Evolutionary conservation across 2,113 vertebrate genomes (phyloP), one percentile per base, ranked within the genome.

Genomic region (Scartelaos histophorus): DNA sequence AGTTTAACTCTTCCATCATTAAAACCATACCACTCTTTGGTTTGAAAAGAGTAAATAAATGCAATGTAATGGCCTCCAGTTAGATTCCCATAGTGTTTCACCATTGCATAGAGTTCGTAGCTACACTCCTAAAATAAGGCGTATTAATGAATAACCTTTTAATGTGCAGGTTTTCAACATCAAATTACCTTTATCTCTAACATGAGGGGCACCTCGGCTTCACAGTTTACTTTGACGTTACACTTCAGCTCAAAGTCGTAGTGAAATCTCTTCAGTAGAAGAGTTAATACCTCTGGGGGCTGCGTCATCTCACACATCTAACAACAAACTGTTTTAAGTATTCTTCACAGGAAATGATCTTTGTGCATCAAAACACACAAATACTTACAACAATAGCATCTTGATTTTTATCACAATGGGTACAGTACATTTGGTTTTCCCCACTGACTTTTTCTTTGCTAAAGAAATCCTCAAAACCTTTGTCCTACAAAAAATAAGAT

Each of bases 41-140:
- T 64, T 38, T 38, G 34, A 64, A 34, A 35, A n/a, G 61, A 64
- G 34, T 19, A n/a, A 34, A 64, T 64, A n/a, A 3, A 1, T 38
- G 61, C 61, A 38, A 38, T 11, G 29, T 64, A 64, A 64, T 64
- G 61, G 61, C 61, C 61, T 64, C 34, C 61, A 38, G 61, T n/a
- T n/a, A 64, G 61, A 35, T 19, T 64, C 34, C 61, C 61, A 38
- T 35, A 43, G 29, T 64, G 61, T 35, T 64, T 64, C 2, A 64
- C 34, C 34, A 64, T 64, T 38, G 61, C 61, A 43, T 64, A 64
- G 34, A 64, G 61, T 19, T 64, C 17, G 3, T 64, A 64, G 29
- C 6, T 64, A 5, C 17, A 38, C 10, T 17, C 34, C 61, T 64
- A 16, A 21, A 64, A 38, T 64, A 61, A 61, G 15, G n/a, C 17